Base-by-base conservation (phyloP, 2,888 invertebrate genomes). In the Pediacus dermestoides region DNA sequence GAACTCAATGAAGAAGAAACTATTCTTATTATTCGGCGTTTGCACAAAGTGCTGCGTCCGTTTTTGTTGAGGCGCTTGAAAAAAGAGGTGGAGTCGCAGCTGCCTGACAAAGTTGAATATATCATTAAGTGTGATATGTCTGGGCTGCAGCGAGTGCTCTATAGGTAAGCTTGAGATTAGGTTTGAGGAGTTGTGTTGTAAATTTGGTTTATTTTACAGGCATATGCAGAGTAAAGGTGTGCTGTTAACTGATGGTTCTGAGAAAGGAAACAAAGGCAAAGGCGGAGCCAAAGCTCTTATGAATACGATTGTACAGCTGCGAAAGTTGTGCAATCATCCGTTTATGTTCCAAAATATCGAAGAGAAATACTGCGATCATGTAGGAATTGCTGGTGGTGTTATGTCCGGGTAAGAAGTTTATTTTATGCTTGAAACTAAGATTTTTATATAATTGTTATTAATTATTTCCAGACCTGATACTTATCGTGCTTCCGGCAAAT, bases 101-200 rank as follows among this genome's bases (percentile, higher is more conserved):
- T 99, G 61, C 99, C 99, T 1, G 97, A 99, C 64, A 99, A 99
- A 73, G 88, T 92, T 16, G 99, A 99, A 70, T 97, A 97, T 69
- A 96, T 97, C 56, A 85, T 99, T 61, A 99, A 99, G 71, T 97
- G 97, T 71, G 97, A 99, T 63, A 97, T 99, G 97, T 95, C 95
- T 35, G 91, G 91, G 2, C 73, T 99, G 50, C 99, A 99, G 67
- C 79, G 89, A 39, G 87, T 93, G 10, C 78, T 99, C 2, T 95
- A 96, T 72, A 87, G 85, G 79, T 81, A 61, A 63, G 72, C 58
- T 12, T 38, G 27, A 8, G 36, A 26, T 34, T 30, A n/a, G 8
- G 6, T 3, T 31, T 31, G 2, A 6, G 3, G 8, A 31, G 15
- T 16, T 31, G 12, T 16, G 2, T 27, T 11, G 8, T 2, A 9